These are phyloP conservation scores for Nephrocerus scutellatus DNA, from an alignment of 2,888 invertebrate species.

Conservation along the genomic window DNA sequence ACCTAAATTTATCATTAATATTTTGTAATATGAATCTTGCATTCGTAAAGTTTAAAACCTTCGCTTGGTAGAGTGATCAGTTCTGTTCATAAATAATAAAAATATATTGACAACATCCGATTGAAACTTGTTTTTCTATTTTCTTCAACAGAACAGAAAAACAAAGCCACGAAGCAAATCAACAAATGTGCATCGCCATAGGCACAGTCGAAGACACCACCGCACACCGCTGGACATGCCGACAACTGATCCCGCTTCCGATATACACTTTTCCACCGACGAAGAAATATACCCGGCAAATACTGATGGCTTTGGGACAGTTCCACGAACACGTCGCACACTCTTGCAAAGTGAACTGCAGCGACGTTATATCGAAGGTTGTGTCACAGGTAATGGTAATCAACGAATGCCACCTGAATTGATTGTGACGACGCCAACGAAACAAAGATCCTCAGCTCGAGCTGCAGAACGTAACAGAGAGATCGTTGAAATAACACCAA, in stretches of 20 bases:
- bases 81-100: too few species aligned
- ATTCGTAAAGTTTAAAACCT: too few species aligned
- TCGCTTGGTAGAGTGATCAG: too few species aligned
- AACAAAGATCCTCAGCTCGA: conserved; percentile 18
- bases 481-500: conserved; percentile 16
- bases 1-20: too few species aligned
- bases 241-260: conserved; percentile 62
- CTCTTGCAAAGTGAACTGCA: conserved; percentile 42
- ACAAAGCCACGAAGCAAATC: conserved; percentile 25
- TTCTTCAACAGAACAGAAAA: conserved; percentile 21
- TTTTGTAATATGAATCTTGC: too few species aligned
- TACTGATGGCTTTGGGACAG: conserved; percentile 23
- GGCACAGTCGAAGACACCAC: conserved; percentile 24
- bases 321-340: conserved; percentile 36
- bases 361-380: conserved; percentile 38
- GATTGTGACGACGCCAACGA: conserved; percentile 46
- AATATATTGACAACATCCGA: too few species aligned
- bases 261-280: conserved; percentile 54
- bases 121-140: conserved; percentile 11
- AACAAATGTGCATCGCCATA: conserved; percentile 21
- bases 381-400: conserved; percentile 29
- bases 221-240: conserved; percentile 51
- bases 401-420: conserved; percentile 48
- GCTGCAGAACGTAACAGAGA: background rate
- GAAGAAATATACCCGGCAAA: conserved; percentile 52